Percentiles rank a stretch among this genome's conserved stretches.
phyloP scores from a whole-genome alignment of 1,140 invertebrate species.

The Phthorimaea operculella region DNA sequence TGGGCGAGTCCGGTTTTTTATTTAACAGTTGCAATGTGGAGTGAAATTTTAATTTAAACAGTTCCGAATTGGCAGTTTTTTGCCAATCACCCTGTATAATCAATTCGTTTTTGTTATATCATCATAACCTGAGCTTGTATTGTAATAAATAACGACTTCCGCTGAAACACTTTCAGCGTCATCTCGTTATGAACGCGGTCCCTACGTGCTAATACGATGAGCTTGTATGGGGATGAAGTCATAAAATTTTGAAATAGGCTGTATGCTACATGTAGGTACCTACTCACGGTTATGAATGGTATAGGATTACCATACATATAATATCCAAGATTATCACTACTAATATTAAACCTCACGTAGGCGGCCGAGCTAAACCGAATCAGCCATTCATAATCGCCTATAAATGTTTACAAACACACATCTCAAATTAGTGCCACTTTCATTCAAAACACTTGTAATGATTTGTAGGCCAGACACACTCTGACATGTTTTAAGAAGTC shows the following conservation, averaged over 20 bases:
- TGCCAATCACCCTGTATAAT: too few species aligned
- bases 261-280: neutral
- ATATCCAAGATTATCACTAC: neutral
- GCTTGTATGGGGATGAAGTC: neutral
- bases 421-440: constrained; percentile 24
- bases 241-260: neutral
- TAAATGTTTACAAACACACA: constrained; percentile 24
- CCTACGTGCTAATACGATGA: too few species aligned
- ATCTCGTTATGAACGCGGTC: too few species aligned
- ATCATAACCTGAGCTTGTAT: too few species aligned
- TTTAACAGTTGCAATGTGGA: too few species aligned
- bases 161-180: too few species aligned
- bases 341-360: neutral
- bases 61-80: too few species aligned
- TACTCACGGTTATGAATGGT: neutral
- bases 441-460: constrained; percentile 14
- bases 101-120: too few species aligned
- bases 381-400: constrained; percentile 17
- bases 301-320: neutral
- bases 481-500: neutral
- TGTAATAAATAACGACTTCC: too few species aligned
- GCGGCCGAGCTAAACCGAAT: constrained; percentile 10
- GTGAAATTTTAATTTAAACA: too few species aligned
- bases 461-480: neutral
- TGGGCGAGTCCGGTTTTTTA: too few species aligned